phyloP scores from a whole-genome alignment of 2,113 vertebrate species.

The human region DNA sequence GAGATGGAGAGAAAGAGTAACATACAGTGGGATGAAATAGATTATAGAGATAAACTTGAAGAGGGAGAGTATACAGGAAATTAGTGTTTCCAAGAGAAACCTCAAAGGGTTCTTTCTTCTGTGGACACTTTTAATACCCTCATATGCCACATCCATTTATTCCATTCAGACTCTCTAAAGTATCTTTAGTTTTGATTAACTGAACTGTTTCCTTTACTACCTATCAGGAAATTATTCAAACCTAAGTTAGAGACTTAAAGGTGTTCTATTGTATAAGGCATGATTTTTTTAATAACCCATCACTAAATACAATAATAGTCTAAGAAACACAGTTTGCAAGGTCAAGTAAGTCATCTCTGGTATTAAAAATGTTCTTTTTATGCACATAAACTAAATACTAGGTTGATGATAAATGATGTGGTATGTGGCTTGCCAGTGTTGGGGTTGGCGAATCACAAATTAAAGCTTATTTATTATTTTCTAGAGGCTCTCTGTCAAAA shows the following conservation, averaged over 20 bases:
- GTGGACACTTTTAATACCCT: slow-evolving; percentile 46
- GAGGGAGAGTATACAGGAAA: not conserved
- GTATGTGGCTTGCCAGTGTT: not conserved
- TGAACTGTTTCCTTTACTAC: slow-evolving; percentile 36
- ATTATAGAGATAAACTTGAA: not conserved
- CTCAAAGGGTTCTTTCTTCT: slow-evolving; percentile 1
- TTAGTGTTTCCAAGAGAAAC: not conserved
- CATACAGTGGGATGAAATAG: not conserved
- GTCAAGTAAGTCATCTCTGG: not conserved
- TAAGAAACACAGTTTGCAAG: not conserved
- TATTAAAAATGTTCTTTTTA: slow-evolving; percentile 21
- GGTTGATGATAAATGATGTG: not conserved
- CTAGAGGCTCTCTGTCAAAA: not conserved
- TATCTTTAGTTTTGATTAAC: slow-evolving; percentile 75
- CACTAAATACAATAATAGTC: not conserved
- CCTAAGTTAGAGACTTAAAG: slow-evolving; percentile 34
- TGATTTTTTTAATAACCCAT: not conserved
- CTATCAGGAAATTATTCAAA: slow-evolving; percentile 42
- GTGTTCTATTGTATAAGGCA: not conserved
- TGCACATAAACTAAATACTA: not conserved
- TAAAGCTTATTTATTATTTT: slow-evolving; percentile 13
- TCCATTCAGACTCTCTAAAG: slow-evolving; percentile 71
- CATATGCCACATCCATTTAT: slow-evolving; percentile 10
- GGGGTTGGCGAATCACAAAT: not conserved
- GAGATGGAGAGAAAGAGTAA: not conserved